Evolutionary conservation across 2,888 invertebrate genomes (phyloP).

Genomic region (Cosmia pyralina): DNA sequence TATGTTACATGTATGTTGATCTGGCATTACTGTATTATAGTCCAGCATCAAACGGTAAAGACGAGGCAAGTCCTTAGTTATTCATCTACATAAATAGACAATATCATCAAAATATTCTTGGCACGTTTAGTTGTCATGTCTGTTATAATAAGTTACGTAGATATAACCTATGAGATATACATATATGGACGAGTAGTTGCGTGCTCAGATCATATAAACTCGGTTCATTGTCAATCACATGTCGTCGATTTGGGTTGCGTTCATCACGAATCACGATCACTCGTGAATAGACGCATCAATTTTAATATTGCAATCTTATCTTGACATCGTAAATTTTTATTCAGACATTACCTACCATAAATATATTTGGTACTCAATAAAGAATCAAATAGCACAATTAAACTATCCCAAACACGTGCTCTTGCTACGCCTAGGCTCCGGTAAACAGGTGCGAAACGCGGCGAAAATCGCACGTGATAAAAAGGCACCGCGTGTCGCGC

Average conservation of each 20-base stretch:
- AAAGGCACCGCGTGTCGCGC: too few relatives aligned
- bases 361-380: constrained; percentile 28
- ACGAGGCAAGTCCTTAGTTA: constrained; percentile 4
- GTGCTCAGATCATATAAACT: constrained; percentile 40
- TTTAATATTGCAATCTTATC: constrained; percentile 30
- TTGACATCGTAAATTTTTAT: constrained; percentile 34
- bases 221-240: constrained; percentile 51
- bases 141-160: constrained; percentile 1
- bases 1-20: too few relatives aligned
- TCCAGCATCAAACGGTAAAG: not conserved
- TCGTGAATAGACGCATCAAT: constrained; percentile 40
- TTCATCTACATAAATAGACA: constrained; percentile 2
- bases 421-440: too few relatives aligned
- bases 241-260: constrained; percentile 32
- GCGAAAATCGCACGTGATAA: too few relatives aligned
- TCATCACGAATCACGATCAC: constrained; percentile 41
- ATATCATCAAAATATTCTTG: constrained; percentile 22
- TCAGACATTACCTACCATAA: constrained; percentile 25
- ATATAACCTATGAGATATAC: constrained; percentile 16
- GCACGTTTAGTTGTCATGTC: constrained; percentile 30
- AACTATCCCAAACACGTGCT: constrained; percentile 38
- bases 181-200: constrained; percentile 17
- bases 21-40: not conserved
- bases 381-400: constrained; percentile 24
- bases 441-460: too few relatives aligned